Evolutionary conservation across 2,113 vertebrate genomes (phyloP).

Genomic region (Ciconia maguari): DNA sequence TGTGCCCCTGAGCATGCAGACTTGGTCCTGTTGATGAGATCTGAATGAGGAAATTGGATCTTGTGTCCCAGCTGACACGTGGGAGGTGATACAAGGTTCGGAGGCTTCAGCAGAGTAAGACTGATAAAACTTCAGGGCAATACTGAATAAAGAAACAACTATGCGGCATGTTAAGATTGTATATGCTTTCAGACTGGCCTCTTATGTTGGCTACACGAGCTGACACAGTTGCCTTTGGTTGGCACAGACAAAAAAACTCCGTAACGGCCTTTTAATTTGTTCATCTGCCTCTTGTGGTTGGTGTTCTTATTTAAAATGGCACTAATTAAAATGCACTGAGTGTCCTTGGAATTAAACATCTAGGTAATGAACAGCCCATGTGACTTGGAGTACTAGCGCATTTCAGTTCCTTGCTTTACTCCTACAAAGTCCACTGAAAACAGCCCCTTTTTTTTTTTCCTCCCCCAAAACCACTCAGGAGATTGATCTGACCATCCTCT

Average conservation of each 20-base stretch:
- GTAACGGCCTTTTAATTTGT: background rate
- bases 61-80: background rate
- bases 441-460: fast-evolving
- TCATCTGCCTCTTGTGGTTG: slow-evolving; percentile 13
- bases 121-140: background rate
- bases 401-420: background rate
- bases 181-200: background rate
- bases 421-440: background rate
- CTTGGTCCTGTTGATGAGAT: background rate
- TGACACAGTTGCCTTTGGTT: background rate
- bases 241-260: background rate
- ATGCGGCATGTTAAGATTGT: no score
- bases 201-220: background rate
- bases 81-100: slow-evolving; percentile 6
- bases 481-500: background rate
- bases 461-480: fast-evolving
- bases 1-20: background rate
- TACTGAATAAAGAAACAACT: background rate
- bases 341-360: slow-evolving; percentile 43
- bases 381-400: background rate
- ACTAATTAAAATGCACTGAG: slow-evolving; percentile 13
- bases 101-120: background rate
- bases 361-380: background rate
- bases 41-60: background rate
- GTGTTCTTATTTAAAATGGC: background rate